Conservation (phyloP, 2,888 invertebrate species). For the Trachelus troglodyta region DNA sequence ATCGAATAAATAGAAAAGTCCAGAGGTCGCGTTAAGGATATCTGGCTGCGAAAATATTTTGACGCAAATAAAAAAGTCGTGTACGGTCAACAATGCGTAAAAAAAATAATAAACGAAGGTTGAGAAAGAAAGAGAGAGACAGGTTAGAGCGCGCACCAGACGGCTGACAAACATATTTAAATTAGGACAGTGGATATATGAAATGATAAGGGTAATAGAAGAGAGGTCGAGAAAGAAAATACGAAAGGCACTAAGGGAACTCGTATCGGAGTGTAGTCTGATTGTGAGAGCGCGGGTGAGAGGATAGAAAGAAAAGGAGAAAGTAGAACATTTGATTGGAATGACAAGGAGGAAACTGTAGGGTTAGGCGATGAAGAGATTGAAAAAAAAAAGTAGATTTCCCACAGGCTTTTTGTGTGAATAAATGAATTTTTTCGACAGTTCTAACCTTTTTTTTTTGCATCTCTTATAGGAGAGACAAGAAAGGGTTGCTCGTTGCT, state of each 20-base stretch:
- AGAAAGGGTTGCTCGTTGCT: not conserved
- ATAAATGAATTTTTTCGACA: conserved; percentile 34
- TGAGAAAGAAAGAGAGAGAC: not conserved
- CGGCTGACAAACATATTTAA: conserved; percentile 1
- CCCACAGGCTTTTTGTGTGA: conserved; percentile 20
- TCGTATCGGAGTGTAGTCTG: not conserved
- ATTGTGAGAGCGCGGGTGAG: not conserved
- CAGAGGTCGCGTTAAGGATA: conserved; percentile 38
- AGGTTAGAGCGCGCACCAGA: not conserved
- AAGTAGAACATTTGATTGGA: not conserved
- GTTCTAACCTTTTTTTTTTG: not conserved
- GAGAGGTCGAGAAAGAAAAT: not conserved
- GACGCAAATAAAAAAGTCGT: conserved; percentile 27
- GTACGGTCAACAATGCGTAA: not conserved
- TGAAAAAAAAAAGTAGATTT: not conserved
- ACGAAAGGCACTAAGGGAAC: not conserved
- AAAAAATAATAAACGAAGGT: not conserved
- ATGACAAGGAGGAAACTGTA: not conserved
- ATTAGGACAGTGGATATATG: not conserved
- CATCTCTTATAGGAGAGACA: not conserved
- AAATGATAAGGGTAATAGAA: not conserved
- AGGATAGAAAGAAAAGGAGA: not conserved
- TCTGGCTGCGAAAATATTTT: conserved; percentile 34
- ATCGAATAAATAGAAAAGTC: conserved; percentile 35
- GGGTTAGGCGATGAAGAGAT: not conserved